These are phyloP conservation scores for Dicyrtoma fusca DNA, from an alignment of 2,888 invertebrate genomes.

Conservation along the genomic window DNA sequence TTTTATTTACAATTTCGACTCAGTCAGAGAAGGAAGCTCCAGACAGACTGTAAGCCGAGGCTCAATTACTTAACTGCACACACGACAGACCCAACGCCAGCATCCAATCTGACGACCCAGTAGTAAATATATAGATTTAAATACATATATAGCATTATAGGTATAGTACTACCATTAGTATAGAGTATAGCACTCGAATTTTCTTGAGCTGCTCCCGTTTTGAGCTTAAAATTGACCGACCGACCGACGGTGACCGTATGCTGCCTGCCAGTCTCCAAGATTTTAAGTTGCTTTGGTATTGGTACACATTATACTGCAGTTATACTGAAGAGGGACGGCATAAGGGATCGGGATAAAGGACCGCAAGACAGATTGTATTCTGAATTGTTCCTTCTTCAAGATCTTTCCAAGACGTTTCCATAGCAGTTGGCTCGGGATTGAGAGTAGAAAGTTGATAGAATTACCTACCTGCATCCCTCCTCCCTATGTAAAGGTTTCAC, in stretches of 20 bases:
- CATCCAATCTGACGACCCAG: no score
- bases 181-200: background rate
- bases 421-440: background rate
- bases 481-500: no score
- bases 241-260: constrained; percentile 34
- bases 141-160: no score
- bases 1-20: background rate
- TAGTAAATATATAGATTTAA: no score
- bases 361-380: constrained; percentile 6
- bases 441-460: no score
- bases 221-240: constrained; percentile 29
- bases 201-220: constrained; percentile 12
- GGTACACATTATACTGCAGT: no score
- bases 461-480: no score
- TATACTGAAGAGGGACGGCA: constrained; percentile 1
- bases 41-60: background rate
- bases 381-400: background rate
- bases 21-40: background rate
- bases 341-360: no score
- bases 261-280: constrained; percentile 2
- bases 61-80: background rate
- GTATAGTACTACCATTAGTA: background rate
- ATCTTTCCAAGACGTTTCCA: background rate
- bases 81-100: constrained; percentile 3
- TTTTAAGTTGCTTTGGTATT: no score